Percentiles rank a stretch among this genome's conserved stretches.
Conservation (phyloP, 2,888 invertebrate genomes). For the Trissoscelio sp. region DNA sequence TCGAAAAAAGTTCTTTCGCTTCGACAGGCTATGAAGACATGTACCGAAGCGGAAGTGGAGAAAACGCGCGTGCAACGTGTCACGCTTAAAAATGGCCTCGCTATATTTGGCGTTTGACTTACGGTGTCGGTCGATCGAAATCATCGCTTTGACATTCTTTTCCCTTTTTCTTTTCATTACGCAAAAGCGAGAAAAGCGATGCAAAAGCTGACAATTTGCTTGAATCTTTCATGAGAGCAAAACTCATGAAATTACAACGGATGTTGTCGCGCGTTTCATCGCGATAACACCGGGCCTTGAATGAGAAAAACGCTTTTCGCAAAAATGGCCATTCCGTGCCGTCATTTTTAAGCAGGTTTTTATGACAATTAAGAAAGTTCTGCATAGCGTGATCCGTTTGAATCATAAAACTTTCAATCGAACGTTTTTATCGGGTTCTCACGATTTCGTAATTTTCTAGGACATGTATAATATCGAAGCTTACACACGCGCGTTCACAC, state of each 20-base stretch:
- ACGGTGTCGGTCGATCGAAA: conserved; percentile 31
- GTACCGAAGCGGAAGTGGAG: conserved; percentile 64
- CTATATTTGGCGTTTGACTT: conserved; percentile 47
- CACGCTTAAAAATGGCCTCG: conserved; percentile 58
- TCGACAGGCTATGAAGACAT: conserved; percentile 49
- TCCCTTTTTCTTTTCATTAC: conserved; percentile 34
- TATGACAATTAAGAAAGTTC: conserved; percentile 58
- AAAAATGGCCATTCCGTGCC: conserved; percentile 13
- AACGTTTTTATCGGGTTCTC: conserved; percentile 45
- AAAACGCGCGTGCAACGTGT: conserved; percentile 66
- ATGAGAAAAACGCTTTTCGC: conserved; percentile 10
- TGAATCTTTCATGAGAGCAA: too few species aligned
- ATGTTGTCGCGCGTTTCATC: background rate
- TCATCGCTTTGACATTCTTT: conserved; percentile 39
- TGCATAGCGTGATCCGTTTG: conserved; percentile 38
- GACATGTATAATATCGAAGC: conserved; percentile 51
- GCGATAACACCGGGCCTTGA: background rate
- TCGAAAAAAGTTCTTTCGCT: conserved; percentile 3
- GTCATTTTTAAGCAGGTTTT: conserved; percentile 19
- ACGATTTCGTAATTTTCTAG: conserved; percentile 59
- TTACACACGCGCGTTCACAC: conserved; percentile 37
- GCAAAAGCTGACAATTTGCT: background rate
- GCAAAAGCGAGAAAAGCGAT: conserved; percentile 29
- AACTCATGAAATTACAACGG: too few species aligned
- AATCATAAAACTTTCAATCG: conserved; percentile 54